A percentile compares a stretch with the other conserved stretches of the same genome.
phyloP scores from a whole-genome alignment of 2,888 invertebrate genomes.

The Amphipoea lucens region DNA sequence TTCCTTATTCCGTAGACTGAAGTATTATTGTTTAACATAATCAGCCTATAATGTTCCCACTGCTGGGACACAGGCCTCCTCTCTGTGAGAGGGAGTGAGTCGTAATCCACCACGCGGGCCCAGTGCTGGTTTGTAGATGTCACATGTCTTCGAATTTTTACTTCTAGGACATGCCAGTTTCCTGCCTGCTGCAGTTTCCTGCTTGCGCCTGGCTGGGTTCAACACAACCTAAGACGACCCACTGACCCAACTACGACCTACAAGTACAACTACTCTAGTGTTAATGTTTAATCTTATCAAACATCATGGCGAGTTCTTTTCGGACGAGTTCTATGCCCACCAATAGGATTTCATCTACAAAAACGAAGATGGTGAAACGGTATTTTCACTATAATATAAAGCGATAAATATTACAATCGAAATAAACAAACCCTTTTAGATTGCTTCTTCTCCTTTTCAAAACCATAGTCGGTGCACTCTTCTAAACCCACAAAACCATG shows the following conservation, averaged over 20 bases:
- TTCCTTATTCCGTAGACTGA: background rate
- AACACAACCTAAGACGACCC: no score
- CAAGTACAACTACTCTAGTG: no score
- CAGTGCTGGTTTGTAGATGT: no score
- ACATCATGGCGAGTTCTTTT: background rate
- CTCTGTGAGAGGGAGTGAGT: no score
- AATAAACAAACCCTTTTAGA: slow-evolving; percentile 78
- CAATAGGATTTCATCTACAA: background rate
- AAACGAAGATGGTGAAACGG: background rate
- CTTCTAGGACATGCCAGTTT: no score
- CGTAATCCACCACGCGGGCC: no score
- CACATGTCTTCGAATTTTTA: no score
- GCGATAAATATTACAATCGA: background rate
- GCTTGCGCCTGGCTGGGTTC: no score
- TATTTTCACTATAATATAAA: background rate
- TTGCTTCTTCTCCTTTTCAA: slow-evolving; percentile 81
- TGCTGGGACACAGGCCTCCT: no score
- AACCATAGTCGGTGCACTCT: slow-evolving; percentile 93
- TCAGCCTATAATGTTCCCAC: no score
- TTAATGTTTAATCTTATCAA: slow-evolving; percentile 8
- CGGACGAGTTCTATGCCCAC: background rate
- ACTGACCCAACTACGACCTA: no score
- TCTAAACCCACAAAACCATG: slow-evolving; percentile 94
- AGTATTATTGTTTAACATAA: background rate
- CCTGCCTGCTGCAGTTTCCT: no score